Evolutionary conservation across 1,140 invertebrate species (phyloP).

Genomic region (Zaprionus tsacasi): DNA sequence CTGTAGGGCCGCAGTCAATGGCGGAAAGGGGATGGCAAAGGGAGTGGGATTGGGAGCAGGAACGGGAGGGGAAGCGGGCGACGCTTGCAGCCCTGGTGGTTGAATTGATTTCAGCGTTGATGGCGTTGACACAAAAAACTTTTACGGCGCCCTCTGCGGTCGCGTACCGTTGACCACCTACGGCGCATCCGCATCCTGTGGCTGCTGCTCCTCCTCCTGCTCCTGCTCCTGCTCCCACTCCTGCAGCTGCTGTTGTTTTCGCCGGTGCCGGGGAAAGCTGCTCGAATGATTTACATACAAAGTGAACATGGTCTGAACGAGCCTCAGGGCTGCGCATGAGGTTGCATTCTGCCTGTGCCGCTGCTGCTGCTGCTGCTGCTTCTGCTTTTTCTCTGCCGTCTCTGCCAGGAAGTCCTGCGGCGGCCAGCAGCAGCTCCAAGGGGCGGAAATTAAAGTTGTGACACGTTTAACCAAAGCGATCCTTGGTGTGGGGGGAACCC

Average conservation of each 20-base stretch:
- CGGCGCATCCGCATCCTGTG: constrained; percentile 71
- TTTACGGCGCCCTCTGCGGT: constrained; percentile 80
- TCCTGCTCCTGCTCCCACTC: constrained; percentile 31
- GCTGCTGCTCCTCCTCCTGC: constrained; percentile 39
- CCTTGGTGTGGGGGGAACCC: constrained; percentile 40
- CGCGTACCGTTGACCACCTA: constrained; percentile 79
- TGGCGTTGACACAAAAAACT: constrained; percentile 83
- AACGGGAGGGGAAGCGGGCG: constrained; percentile 3
- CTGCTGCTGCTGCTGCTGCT: constrained; percentile 16
- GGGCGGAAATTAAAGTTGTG: constrained; percentile 80
- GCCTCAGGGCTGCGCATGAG: constrained; percentile 29
- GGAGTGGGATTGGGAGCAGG: constrained; percentile 16
- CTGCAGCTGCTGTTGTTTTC: constrained; percentile 44
- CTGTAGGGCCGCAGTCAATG: not conserved
- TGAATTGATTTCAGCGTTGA: constrained; percentile 83
- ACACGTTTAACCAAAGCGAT: constrained; percentile 71
- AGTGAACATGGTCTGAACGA: constrained; percentile 66
- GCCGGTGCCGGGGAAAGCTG: constrained; percentile 34
- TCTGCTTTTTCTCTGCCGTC: constrained; percentile 19
- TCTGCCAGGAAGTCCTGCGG: constrained; percentile 50
- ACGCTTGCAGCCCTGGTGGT: constrained; percentile 50
- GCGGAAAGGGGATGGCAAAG: not conserved
- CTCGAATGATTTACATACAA: constrained; percentile 80
- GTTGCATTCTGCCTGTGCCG: constrained; percentile 35
- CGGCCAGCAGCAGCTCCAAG: constrained; percentile 50